These are phyloP conservation scores for Neoascia interrupta DNA, from an alignment of 2,888 invertebrate species.

Conservation along the genomic window DNA sequence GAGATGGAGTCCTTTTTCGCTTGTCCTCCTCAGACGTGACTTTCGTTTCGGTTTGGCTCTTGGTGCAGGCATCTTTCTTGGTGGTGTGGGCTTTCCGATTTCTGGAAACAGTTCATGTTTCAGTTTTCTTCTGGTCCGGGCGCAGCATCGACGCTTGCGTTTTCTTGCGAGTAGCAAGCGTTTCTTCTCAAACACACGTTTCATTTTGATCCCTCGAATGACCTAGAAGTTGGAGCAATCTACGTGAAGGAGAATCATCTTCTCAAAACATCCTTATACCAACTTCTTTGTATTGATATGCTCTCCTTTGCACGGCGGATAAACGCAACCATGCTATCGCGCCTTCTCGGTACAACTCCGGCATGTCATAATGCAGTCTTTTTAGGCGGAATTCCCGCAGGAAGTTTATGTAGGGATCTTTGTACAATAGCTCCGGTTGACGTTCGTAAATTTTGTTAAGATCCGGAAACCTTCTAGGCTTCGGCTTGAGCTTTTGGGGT, in stretches of 20 bases:
- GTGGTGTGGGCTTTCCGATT: not conserved
- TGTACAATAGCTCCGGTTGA: slow-evolving; percentile 47
- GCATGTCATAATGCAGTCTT: slow-evolving; percentile 29
- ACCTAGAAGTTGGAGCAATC: no score
- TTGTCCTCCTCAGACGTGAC: no score
- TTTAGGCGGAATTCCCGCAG: slow-evolving; percentile 43
- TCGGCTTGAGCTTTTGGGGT: no score
- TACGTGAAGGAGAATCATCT: no score
- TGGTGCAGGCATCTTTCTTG: not conserved
- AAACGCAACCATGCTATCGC: slow-evolving; percentile 38
- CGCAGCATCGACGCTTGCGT: not conserved
- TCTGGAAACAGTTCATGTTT: not conserved
- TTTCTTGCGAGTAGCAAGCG: not conserved
- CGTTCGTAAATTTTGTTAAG: slow-evolving; percentile 22
- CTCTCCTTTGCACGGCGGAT: not conserved
- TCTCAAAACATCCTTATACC: not conserved
- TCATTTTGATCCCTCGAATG: slow-evolving; percentile 27
- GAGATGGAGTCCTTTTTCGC: no score
- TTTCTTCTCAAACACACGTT: not conserved
- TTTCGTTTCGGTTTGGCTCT: no score
- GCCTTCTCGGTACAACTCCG: slow-evolving; percentile 13
- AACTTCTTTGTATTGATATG: slow-evolving; percentile 23
- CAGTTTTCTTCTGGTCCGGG: not conserved
- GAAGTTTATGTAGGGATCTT: slow-evolving; percentile 58
- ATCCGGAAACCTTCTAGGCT: no score